phyloP scores from a whole-genome alignment of 2,797 vertebrate genomes.

The Dendrocincla tyrannina region DNA sequence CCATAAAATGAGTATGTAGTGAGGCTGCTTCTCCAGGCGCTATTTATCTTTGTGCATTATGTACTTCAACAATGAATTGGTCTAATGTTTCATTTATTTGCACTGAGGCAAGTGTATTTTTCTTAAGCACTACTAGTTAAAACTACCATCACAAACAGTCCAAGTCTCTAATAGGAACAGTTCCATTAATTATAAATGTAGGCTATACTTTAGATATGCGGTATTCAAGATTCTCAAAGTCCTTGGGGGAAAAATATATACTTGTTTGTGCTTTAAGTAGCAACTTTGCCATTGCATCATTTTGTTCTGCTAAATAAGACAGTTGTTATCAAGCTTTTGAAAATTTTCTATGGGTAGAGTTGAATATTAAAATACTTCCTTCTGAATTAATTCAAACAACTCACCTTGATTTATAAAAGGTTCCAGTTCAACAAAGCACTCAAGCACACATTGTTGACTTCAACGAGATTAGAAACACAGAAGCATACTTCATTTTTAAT shows the following conservation, averaged over 20 bases:
- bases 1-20: not conserved
- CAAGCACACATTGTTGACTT: not conserved
- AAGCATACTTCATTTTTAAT: not conserved
- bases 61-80: not conserved
- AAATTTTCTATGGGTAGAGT: not conserved
- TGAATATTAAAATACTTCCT: not conserved
- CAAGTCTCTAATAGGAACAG: not conserved
- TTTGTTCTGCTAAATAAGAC: not conserved
- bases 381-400: not conserved
- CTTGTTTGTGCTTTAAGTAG: not conserved
- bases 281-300: not conserved
- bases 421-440: not conserved
- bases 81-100: not conserved
- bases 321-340: not conserved
- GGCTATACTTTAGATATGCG: not conserved
- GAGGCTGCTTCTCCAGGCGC: not conserved
- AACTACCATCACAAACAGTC: not conserved
- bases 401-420: not conserved
- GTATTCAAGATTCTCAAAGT: not conserved
- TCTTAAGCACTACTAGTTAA: not conserved
- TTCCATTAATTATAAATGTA: conserved; percentile 6
- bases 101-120: not conserved
- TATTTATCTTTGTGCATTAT: not conserved
- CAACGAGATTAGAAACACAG: not conserved
- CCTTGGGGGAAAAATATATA: not conserved